Evolutionary conservation across 2,797 vertebrate genomes (phyloP).

Genomic region (Rhodeus uyekii): DNA sequence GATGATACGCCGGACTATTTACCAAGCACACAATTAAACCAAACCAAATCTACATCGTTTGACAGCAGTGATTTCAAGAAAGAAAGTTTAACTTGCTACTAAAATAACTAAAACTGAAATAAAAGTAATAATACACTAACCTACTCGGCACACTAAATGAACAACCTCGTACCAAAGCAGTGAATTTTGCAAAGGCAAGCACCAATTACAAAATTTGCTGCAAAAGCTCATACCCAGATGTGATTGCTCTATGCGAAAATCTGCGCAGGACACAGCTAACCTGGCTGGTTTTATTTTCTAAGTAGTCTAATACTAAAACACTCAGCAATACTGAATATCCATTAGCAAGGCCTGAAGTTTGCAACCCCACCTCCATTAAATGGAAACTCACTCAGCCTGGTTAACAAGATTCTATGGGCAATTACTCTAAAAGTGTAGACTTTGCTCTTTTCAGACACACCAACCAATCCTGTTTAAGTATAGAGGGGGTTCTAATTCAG

Average conservation of each 20-base stretch:
- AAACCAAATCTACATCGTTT: no score
- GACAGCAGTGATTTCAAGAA: no score
- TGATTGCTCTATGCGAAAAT: not conserved
- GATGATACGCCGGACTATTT: no score
- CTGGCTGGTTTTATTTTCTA: conserved; percentile 50
- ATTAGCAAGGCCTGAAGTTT: conserved; percentile 44
- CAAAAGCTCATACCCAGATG: not conserved
- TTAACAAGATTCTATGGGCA: conserved; percentile 71
- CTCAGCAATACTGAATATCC: conserved; percentile 52
- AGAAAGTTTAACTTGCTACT: no score
- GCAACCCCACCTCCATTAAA: conserved; percentile 58
- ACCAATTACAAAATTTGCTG: not conserved
- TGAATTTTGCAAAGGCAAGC: no score
- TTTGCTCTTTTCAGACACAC: conserved; percentile 60
- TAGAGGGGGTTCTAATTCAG: conserved; percentile 72
- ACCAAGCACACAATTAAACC: no score
- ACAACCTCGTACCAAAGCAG: not conserved
- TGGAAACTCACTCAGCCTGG: conserved; percentile 55
- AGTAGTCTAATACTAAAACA: conserved; percentile 35
- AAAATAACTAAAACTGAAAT: not conserved
- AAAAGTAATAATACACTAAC: no score
- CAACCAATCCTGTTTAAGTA: conserved; percentile 68
- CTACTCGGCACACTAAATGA: no score
- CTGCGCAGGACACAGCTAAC: conserved; percentile 1
- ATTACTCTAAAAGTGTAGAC: conserved; percentile 72